Evolutionary conservation across 2,888 invertebrate genomes (phyloP).

Genomic region (Nemapogon koenigi): DNA sequence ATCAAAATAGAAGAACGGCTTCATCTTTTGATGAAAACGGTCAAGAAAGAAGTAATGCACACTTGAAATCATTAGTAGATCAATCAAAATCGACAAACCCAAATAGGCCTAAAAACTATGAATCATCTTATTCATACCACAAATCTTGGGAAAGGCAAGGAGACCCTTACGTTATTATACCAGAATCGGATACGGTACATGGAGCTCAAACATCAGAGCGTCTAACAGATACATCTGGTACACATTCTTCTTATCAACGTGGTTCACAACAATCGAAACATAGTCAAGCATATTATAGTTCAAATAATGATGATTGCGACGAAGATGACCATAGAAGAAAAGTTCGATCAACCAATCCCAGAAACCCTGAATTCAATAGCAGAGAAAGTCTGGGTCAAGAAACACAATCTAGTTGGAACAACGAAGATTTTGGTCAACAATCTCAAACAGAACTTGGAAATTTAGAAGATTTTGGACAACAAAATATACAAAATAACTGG

Average conservation of each 20-base stretch:
- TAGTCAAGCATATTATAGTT: conserved; percentile 19
- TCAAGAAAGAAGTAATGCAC: conserved; percentile 1
- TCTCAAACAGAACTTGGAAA: conserved; percentile 7
- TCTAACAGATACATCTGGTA: conserved; percentile 24
- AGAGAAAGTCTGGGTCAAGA: conserved; percentile 16
- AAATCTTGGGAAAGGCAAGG: conserved; percentile 60
- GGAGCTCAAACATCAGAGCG: conserved; percentile 30
- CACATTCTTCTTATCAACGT: conserved; percentile 29
- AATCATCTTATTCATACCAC: conserved; percentile 56
- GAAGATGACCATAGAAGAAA: conserved; percentile 20
- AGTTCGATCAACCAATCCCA: neutral
- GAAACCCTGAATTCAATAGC: conserved; percentile 2
- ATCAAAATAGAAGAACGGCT: too few relatives aligned
- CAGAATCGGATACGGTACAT: conserved; percentile 26
- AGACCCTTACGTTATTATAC: conserved; percentile 52
- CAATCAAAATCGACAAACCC: neutral
- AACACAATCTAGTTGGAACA: conserved; percentile 16
- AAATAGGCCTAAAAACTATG: conserved; percentile 45
- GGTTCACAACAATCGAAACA: conserved; percentile 29
- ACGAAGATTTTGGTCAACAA: conserved; percentile 14
- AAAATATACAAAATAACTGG: conserved; percentile 12
- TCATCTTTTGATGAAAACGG: neutral
- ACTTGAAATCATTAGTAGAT: too few relatives aligned
- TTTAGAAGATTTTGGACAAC: conserved; percentile 17
- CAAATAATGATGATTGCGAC: conserved; percentile 28